Conservation (phyloP, 2,888 invertebrate genomes). For the Malachius bipustulatus region DNA sequence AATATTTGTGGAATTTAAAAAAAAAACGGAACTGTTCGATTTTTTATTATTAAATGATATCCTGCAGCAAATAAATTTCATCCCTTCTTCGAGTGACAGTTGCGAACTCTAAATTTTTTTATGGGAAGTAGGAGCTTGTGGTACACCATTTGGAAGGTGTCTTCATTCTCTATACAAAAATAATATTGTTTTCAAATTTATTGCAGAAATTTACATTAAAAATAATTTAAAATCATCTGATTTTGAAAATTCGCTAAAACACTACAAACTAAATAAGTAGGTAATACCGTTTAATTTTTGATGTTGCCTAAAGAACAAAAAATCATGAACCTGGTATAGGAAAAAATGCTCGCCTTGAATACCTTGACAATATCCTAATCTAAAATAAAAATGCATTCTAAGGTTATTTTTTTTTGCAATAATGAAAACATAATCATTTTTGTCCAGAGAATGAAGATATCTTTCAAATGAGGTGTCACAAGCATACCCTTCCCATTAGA, state of each 20-base stretch:
- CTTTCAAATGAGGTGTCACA: too few species aligned
- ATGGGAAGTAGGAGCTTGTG: constrained; percentile 3
- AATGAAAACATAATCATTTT: too few species aligned
- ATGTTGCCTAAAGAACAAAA: too few species aligned
- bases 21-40: neutral
- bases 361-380: too few species aligned
- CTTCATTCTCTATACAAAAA: constrained; percentile 2
- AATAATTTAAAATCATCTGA: neutral
- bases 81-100: constrained; percentile 2
- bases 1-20: neutral
- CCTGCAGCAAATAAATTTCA: neutral
- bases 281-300: neutral
- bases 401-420: too few species aligned
- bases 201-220: constrained; percentile 1
- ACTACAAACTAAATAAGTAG: neutral
- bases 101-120: neutral
- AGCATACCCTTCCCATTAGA: too few species aligned
- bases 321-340: too few species aligned
- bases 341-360: too few species aligned
- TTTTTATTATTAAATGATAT: neutral
- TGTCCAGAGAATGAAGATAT: too few species aligned
- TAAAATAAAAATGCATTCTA: too few species aligned
- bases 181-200: neutral
- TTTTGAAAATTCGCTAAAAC: neutral
- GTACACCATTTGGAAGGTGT: neutral